Base-by-base conservation (phyloP, 2,888 invertebrate species). In the Leptinotarsa juncta region DNA sequence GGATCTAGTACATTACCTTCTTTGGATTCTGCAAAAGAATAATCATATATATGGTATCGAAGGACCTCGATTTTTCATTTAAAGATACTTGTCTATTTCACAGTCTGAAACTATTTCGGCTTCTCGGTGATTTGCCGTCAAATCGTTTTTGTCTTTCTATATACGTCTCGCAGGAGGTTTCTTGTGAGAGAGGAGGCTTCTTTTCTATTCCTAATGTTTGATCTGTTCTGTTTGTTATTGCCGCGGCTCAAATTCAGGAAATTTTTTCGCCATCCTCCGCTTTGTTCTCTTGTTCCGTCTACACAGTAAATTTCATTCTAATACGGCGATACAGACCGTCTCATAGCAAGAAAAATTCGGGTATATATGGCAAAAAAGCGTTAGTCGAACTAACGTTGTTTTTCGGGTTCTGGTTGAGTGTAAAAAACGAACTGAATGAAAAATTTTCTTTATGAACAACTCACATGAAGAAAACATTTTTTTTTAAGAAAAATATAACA, bases 141-240 rank as follows among this genome's bases (percentile, higher is more conserved):
- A 57, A 0, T 18, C 57, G 57, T 57, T 57, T 57, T 57, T 57
- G 57, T 23, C 14, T 23, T 23, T 57, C 1, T 57, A 14, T 57
- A 7, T 57, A 7, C 53, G 53, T 53, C 23, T 20, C 57, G 23
- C 14, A 57, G 72, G 72, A 75, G 75, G 73, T 70, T 76, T 75
- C 75, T 74, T 74, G 72, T 71, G 73, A 69, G 73, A 69, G 72
- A 75, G 72, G 18, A n/a, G n/a, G 16, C 70, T 78, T 78, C 75
- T 78, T 73, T 67, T 67, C 75, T 57, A 69, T 67, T 75, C 75
- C 75, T 75, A 57, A 57, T 57, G 78, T 72, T 77, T 77, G 78
- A 77, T 77, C 78, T 77, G 67, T 67, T 73, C 75, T 75, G 78
- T 77, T 77, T 75, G 78, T 77, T 77, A 77, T 77, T 77, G 77